Evolutionary conservation across 2,113 vertebrate species (phyloP).

Genomic region (Lepisosteus oculatus): DNA sequence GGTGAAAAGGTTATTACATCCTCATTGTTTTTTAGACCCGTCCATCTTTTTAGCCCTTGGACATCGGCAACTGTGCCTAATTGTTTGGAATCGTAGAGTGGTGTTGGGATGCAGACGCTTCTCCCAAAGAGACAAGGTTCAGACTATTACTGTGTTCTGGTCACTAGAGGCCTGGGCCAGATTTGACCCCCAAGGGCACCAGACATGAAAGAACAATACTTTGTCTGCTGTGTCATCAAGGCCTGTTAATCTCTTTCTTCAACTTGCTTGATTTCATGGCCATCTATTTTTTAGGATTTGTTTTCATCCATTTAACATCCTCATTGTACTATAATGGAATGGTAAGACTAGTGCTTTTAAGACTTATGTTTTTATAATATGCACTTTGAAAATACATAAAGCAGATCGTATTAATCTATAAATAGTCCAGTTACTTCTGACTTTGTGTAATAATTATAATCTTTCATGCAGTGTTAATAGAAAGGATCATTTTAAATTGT

Average conservation of each 20-base stretch:
- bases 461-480: too few relatives aligned
- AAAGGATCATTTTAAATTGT: too few relatives aligned
- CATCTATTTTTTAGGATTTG: not conserved
- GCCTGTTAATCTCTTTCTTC: not conserved
- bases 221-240: not conserved
- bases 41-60: conserved; percentile 32
- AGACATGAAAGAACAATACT: not conserved
- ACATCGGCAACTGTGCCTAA: conserved; percentile 41
- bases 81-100: conserved; percentile 42
- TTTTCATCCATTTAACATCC: not conserved
- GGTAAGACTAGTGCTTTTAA: not conserved
- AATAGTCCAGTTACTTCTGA: not conserved
- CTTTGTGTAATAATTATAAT: not conserved
- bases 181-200: not conserved
- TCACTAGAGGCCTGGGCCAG: conserved; percentile 7
- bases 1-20: conserved; percentile 46
- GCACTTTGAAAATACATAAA: not conserved
- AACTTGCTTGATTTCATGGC: not conserved
- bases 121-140: conserved; percentile 1
- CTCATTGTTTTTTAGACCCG: conserved; percentile 23
- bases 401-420: not conserved
- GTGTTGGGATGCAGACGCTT: conserved; percentile 25
- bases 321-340: not conserved
- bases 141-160: not conserved
- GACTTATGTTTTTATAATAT: conserved; percentile 18